phyloP scores from a whole-genome alignment of 2,888 invertebrate species.

The Ferrisia virgata region DNA sequence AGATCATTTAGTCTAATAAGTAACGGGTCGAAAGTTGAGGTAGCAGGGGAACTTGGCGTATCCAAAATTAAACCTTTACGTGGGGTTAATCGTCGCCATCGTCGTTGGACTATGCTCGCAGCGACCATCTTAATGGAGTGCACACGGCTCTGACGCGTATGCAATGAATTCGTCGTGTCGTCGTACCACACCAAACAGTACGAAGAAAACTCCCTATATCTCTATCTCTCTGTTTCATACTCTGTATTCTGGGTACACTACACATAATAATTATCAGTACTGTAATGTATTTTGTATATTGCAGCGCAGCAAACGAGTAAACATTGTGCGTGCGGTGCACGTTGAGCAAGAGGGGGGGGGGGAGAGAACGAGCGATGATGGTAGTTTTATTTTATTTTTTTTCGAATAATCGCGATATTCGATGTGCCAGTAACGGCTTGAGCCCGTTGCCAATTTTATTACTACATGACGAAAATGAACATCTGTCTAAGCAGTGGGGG shows the following conservation, averaged over 20 bases:
- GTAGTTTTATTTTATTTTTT: neutral
- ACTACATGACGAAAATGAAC: neutral
- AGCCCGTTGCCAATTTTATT: neutral
- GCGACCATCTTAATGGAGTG: slow-evolving; percentile 19
- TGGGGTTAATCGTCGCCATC: neutral
- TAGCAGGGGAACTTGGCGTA: neutral
- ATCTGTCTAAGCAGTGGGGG: neutral
- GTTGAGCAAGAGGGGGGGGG: neutral
- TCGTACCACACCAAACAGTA: too few relatives aligned
- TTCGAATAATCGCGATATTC: neutral
- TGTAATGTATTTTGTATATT: too few relatives aligned
- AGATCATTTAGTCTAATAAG: neutral
- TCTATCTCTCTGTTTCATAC: neutral
- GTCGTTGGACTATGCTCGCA: neutral
- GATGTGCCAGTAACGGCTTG: neutral
- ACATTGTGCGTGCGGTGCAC: neutral
- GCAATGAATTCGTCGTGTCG: too few relatives aligned
- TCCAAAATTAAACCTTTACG: slow-evolving; percentile 13
- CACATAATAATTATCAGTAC: neutral
- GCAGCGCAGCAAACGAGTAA: too few relatives aligned
- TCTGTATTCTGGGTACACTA: neutral
- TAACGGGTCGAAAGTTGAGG: neutral
- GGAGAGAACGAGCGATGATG: neutral
- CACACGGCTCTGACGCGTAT: slow-evolving; percentile 38
- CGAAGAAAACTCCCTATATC: neutral